phyloP scores from a whole-genome alignment of 2,113 vertebrate species.

The Xenopus borealis region DNA sequence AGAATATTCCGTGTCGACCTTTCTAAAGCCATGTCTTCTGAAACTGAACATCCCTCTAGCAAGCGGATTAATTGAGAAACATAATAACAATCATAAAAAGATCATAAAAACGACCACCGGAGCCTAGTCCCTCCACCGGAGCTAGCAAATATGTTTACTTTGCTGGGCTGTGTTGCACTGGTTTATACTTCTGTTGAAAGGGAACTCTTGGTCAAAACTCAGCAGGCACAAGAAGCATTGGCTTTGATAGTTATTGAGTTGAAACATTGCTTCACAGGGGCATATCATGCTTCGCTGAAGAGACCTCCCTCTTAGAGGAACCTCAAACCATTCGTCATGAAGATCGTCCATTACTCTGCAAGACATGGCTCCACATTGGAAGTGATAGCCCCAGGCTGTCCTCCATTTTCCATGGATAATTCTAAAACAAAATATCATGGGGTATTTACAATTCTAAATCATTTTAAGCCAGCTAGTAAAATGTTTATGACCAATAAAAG shows the following conservation, averaged over 20 bases:
- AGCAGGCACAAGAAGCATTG: conserved; percentile 62
- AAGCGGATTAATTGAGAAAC: conserved; percentile 26
- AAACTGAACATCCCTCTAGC: conserved; percentile 43
- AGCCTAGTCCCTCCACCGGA: conserved; percentile 54
- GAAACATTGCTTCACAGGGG: conserved; percentile 61
- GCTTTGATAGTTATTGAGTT: conserved; percentile 68
- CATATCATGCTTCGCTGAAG: conserved; percentile 47
- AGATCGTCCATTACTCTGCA: conserved; percentile 48
- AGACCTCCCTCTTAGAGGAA: conserved; percentile 65
- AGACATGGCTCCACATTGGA: conserved; percentile 54
- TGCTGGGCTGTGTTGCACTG: conserved; percentile 51
- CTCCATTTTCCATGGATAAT: conserved; percentile 65
- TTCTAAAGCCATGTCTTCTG: conserved; percentile 49
- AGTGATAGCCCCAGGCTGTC: conserved; percentile 55
- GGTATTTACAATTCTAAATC: conserved; percentile 70
- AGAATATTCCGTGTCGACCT: conserved; percentile 40
- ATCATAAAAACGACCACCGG: conserved; percentile 50
- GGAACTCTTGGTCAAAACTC: conserved; percentile 68
- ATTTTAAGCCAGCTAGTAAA: conserved; percentile 69
- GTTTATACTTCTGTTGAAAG: conserved; percentile 58
- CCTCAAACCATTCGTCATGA: conserved; percentile 59
- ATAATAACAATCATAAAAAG: conserved; percentile 51
- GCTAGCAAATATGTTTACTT: conserved; percentile 49
- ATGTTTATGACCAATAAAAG: conserved; percentile 70
- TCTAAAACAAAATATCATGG: conserved; percentile 69